Conservation (phyloP, 2,113 vertebrate genomes). For the Cacatua alba region DNA sequence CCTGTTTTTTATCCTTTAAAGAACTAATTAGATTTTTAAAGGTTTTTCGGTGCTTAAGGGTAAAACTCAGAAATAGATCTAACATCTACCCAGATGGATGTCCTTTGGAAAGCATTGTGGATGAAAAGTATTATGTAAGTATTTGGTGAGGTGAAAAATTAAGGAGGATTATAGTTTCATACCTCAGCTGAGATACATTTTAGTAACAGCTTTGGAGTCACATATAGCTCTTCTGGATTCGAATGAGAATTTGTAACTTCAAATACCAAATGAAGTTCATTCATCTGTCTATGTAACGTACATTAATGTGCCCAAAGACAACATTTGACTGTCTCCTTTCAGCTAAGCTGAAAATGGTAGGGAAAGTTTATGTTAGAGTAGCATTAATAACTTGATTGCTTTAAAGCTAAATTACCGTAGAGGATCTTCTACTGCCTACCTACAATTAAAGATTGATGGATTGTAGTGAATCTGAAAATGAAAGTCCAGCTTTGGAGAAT, state of each 20-base stretch:
- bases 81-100: not conserved
- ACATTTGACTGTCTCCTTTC: not conserved
- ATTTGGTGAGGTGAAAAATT: not conserved
- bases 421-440: not conserved
- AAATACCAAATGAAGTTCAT: not conserved
- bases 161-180: not conserved
- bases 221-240: not conserved
- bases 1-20: not conserved
- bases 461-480: not conserved
- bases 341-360: not conserved
- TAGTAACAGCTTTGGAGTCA: not conserved
- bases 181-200: not conserved
- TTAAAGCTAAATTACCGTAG: not conserved
- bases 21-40: not conserved
- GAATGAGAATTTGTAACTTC: not conserved
- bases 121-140: not conserved
- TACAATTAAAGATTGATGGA: not conserved
- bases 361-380: not conserved
- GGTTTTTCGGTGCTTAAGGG: not conserved
- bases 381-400: constrained; percentile 8
- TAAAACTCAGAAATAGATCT: not conserved
- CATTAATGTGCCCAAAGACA: not conserved
- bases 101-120: not conserved
- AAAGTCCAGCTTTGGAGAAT: not conserved
- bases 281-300: not conserved